These are phyloP conservation scores for Cinclus cinclus DNA, from an alignment of 2,113 vertebrate species.

Conservation along the genomic window DNA sequence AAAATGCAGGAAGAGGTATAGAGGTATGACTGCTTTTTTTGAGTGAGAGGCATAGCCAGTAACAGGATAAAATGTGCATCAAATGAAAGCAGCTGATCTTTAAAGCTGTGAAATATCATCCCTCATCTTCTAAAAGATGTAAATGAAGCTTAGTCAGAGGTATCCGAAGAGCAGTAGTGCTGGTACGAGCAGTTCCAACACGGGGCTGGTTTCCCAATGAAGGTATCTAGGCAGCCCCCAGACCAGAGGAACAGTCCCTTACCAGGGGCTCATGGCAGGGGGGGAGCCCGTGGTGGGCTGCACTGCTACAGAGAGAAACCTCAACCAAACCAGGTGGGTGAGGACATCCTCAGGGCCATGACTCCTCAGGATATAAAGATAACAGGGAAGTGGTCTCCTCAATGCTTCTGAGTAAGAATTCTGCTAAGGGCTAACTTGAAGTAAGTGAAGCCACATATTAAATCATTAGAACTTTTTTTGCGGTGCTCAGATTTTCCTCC, in stretches of 20 bases:
- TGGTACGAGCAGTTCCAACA: not conserved
- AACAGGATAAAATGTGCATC: not conserved
- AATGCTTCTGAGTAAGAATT: not conserved
- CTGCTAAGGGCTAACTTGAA: not conserved
- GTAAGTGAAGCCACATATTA: not conserved
- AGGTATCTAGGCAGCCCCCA: not conserved
- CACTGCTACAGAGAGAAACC: not conserved
- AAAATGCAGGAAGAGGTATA: not conserved
- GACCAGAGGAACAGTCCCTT: not conserved
- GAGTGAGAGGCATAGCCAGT: not conserved
- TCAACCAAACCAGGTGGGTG: rapidly evolving
- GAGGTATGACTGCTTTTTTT: not conserved
- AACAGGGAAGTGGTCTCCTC: not conserved
- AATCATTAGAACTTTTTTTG: not conserved
- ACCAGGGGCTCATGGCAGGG: not conserved
- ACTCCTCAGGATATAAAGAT: not conserved
- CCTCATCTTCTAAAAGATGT: not conserved
- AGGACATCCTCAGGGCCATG: not conserved
- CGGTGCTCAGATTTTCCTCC: not conserved
- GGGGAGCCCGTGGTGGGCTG: no score
- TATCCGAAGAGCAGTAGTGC: not conserved
- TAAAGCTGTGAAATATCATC: not conserved
- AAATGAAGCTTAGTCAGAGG: not conserved
- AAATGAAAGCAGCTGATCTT: not conserved
- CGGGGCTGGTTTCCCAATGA: not conserved